Evolutionary conservation across 2,888 invertebrate genomes (phyloP).

Genomic region (Drosophila mettleri): DNA sequence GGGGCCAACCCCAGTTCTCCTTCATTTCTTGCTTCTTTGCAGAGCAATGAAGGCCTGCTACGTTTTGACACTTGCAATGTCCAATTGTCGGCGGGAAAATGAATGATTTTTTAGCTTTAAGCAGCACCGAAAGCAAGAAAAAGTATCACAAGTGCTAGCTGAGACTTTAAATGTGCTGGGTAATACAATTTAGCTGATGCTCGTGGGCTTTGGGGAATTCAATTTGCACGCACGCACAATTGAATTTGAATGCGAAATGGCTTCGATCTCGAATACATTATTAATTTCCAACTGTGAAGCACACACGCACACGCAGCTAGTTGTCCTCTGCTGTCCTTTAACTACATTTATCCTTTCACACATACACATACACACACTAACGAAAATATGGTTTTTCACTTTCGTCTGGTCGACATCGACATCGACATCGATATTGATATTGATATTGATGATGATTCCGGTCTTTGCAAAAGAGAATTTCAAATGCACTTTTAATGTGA

Average conservation of each 20-base stretch:
- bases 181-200: constrained; percentile 80
- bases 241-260: constrained; percentile 81
- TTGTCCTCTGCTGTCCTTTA: constrained; percentile 20
- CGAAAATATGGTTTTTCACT: constrained; percentile 70
- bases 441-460: constrained; percentile 32
- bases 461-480: constrained; percentile 62
- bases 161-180: constrained; percentile 65
- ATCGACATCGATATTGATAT: constrained; percentile 39
- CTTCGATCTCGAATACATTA: constrained; percentile 72
- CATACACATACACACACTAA: constrained; percentile 14
- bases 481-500: constrained; percentile 70
- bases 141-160: constrained; percentile 20
- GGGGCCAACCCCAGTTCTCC: neutral
- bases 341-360: neutral
- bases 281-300: constrained; percentile 55
- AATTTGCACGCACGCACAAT: constrained; percentile 83
- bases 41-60: constrained; percentile 13
- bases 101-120: constrained; percentile 24
- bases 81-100: constrained; percentile 50
- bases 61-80: constrained; percentile 72
- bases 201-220: constrained; percentile 80
- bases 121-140: neutral
- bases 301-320: constrained; percentile 15
- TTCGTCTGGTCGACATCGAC: constrained; percentile 48
- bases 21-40: neutral